Evolutionary conservation across 2,888 invertebrate genomes (phyloP), one percentile per base, ranked within the genome.

Genomic region (Brenthis ino): DNA sequence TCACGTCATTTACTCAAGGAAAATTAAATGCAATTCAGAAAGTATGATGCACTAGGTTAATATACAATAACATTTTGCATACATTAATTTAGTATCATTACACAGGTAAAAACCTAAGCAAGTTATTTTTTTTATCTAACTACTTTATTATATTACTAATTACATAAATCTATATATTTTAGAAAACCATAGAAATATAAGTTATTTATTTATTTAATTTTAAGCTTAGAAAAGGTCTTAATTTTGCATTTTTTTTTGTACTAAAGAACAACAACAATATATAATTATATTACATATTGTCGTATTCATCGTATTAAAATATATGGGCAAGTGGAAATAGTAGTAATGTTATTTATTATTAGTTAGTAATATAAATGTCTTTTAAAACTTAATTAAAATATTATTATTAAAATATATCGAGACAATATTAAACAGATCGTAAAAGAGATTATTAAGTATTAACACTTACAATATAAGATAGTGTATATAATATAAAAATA

Each of bases 301-400:
- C 11, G 8, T 11, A 43, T 43, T 43, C 37, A 43, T 43, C 37
- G 8, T 43, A 43, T 11, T 43, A 3, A 8, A 43, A 43, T 43
- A 11, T 43, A 56, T 54, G 54, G 63, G 56, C 50, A 57, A 47
- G 53, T 6, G 14, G 51, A 48, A 57, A 47, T 6, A 58, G 16
- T 69, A 66, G 64, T 60, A 64, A 53, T 65, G 8, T 43, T 43
- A 56, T 33, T 56, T 65, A 67, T 54, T 56, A 68, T 72, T 74
- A 73, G 66, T 72, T 74, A 73, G 66, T 66, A 69, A 43, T 28
- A 70, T 74, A 74, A 73, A 72, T 75, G 75, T 75, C 75, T 75
- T 75, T 75, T 70, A 68, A 67, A 55, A 56, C 51, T 47, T 66
- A 68, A 47, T 56, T 64, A 63, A 65, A 54, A 56, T 57, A 8